Base-by-base conservation (phyloP, 2,888 invertebrate genomes). In the Nomada ferruginata region DNA sequence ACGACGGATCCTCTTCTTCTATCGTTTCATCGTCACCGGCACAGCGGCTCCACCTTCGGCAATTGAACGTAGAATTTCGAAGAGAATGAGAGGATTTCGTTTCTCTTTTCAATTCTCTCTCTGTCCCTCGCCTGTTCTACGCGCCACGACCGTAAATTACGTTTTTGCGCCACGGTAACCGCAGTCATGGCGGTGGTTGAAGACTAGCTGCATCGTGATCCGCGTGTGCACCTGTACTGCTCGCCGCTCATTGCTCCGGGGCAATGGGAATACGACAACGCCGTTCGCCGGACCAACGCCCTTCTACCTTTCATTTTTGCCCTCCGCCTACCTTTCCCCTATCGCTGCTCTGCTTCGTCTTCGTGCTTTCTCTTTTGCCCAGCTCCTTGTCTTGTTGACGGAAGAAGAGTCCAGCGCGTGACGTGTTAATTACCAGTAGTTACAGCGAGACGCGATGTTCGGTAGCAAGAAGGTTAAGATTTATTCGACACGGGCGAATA, bases 121-220 rank as follows among this genome's bases (percentile, higher is more conserved):
- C 52, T 65, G 36, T 65, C 65, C 55, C 76, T 75, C 65, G 7
- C 47, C 26, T 64, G 68, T 68, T 82, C 60, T 63, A 50, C 75
- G 42, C 61, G 80, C 71, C 73, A 80, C 75, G 70, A 85, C 89
- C 90, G 90, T 92, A 91, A 92, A 92, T 91, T 90, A 90, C 87
- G 90, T 92, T 92, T 91, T 92, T 92, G 89, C 85, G 68, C 77
- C 63, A 81, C 78, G 73, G 81, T 71, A 78, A 60, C 73, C 82
- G 82, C 68, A 86, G 69, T 83, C 80, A 77, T 52, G 72, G 72
- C 80, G 81, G 65, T 61, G 75, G 52, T 50, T 64, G 63, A 26
- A 61, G 76, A 77, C 72, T 36, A 73, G 78, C 73, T 68, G 72
- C 78, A 59, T 73, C 73, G 70, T 47, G 85, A 83, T 79, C 70